Evolutionary conservation across 2,797 vertebrate genomes (phyloP), one percentile per base, ranked within the genome.

Genomic region (Zenarchopterus dispar): DNA sequence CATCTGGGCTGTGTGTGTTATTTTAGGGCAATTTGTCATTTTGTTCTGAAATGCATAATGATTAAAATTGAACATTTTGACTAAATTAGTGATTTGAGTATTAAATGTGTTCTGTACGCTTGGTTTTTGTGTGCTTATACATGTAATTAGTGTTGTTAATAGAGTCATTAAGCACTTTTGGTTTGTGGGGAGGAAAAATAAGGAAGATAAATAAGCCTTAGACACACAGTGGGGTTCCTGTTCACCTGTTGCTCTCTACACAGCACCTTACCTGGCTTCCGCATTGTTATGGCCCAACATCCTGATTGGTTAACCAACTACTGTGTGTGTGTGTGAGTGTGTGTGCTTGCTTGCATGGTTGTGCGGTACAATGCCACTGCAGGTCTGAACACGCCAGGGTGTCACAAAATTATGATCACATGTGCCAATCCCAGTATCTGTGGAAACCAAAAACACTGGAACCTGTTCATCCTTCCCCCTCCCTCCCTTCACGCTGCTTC

Each of bases 401-500:
- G 92, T 91, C 93, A 89, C 83, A 84, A 89, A 93, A 91, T 92
- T 87, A 91, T 91, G 90, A 89, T 92, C 82, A 86, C 93, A 90
- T 90, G 88, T 95, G 95, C 94, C 95, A 95, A 93, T 93, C 90
- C 91, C 93, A 89, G 96, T 99, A 95, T 96, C 97, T 98, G 95
- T 98, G 96, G 97, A 97, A 97, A 98, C 97, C 93, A 94, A 94
- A 95, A 98, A 98, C 96, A 98, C 90, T 90, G 95, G 94, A 97
- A 96, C 95, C 95, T 95, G 96, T 97, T 94, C 91, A 88, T 95
- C 93, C 93, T 24, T 82, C 82, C 57, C 61, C 60, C 44, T 60
- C 77, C 50, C 55, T 67, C 73, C 56, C 67, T 65, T 62, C 63
- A 45, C 28, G 67, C 68, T 8, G 33, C 64, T 46, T 48, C 48